Evolutionary conservation across 2,888 invertebrate genomes (phyloP), one percentile per base, ranked within the genome.

Genomic region (Acrobasis repandana): DNA sequence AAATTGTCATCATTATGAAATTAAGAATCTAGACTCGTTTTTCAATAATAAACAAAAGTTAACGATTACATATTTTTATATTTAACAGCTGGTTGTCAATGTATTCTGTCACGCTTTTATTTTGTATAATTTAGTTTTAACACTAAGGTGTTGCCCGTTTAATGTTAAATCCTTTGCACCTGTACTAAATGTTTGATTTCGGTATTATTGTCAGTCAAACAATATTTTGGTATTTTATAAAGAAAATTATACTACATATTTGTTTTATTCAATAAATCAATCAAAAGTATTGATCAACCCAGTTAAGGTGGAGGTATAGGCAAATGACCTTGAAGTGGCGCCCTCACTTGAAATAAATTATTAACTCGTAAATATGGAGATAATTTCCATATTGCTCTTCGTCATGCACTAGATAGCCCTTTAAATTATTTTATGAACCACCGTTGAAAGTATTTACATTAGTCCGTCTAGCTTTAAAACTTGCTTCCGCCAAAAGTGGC

Each of bases 191-290:
- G 67, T 79, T 78, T 74, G 71, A 75, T 77, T 74, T 82, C 77
- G 67, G 74, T 77, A 73, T 78, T 75, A 77, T 77, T 80, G 75
- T 77, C 78, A 72, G 75, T 76, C 76, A 72, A 70, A 76, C 71
- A 74, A 81, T 80, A 82, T 85, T 86, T 86, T 85, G 85, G 80
- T 86, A 85, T 83, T 86, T 86, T 84, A 78, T 86, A 86, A 79
- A 85, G 57, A 83, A 85, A 85, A 72, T 70, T 75, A 75, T 75
- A 75, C 75, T 76, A 75, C 76, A 75, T 70, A 69, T 64, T 56
- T 60, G 61, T 63, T 63, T 59, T 65, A 67, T 67, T 58, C 57
- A 10, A 11, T 54, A 28, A 28, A 28, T 28, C 4, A 28, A 8
- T 6, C 0, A 3, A 3, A 20, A 2, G 2, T 20, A 20, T 20